phyloP scores from a whole-genome alignment of 35 echinoderm and acorn worm genomes.

The Eucidaris tribuloides region DNA sequence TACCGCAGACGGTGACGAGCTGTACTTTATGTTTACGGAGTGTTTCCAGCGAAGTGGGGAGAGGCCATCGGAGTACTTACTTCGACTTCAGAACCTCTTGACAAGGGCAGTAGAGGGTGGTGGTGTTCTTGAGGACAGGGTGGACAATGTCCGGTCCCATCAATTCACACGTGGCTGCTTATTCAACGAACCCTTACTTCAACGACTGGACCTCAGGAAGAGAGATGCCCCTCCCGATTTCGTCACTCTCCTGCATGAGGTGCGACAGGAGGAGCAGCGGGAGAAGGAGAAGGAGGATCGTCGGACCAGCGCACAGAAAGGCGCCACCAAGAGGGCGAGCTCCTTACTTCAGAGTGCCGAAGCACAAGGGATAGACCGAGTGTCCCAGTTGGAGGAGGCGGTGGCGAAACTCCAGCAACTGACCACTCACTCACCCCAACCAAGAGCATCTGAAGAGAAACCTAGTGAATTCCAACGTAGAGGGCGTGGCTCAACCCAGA shows the following conservation, averaged over 20 bases:
- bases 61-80: not conserved
- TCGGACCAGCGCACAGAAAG: not conserved
- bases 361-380: not conserved
- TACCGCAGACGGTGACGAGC: not conserved
- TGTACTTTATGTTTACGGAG: not conserved
- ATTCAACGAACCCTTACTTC: conserved; percentile 12
- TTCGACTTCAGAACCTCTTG: not conserved
- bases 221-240: conserved; percentile 15
- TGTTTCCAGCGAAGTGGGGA: not conserved
- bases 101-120: not conserved
- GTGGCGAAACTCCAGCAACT: not conserved
- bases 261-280: conserved; percentile 32
- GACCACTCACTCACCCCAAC: not conserved
- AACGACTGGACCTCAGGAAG: conserved; percentile 17
- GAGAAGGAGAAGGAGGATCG: not conserved
- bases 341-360: not conserved
- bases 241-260: conserved; percentile 22
- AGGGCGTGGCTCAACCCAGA: not conserved
- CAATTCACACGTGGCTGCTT: conserved; percentile 33
- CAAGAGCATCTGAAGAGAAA: no score
- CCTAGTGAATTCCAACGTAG: no score
- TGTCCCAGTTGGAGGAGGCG: not conserved
- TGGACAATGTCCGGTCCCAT: not conserved
- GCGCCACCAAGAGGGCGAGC: not conserved
- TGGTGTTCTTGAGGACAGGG: not conserved